Base-by-base conservation (phyloP, 2,113 vertebrate genomes). In the Perognathus longimembris region DNA sequence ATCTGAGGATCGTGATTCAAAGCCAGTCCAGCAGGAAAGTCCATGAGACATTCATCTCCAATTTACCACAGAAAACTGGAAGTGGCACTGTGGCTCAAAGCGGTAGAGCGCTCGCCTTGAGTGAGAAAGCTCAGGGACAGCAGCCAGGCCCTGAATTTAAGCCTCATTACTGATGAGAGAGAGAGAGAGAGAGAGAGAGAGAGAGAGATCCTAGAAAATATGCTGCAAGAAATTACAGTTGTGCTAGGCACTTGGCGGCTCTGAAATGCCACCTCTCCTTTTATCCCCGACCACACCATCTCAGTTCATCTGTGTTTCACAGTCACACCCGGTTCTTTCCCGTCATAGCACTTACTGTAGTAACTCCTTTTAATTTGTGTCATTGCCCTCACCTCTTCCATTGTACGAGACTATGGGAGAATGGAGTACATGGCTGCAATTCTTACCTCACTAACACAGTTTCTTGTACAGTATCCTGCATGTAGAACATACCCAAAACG, bases 381-480 rank as follows among this genome's bases (percentile, higher is more conserved):
- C 30, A 0, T 14, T 40, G n/a, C 17, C 0, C 20, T 21, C 71
- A 7, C 40, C 9, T 28, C 38, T n/a, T 21, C 50, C 54, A 1
- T 22, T 14, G 21, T 36, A 54, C 2, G 20, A 34, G 34, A 24
- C 15, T 66, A 6, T 75, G 9, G 21, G 50, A 77, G 26, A 57
- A 32, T 59, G 10, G 21, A 42, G 42, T 34, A 54, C 17, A 1
- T 5, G 32, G 76, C 74, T 45, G 21, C 32, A 21, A 4, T 5
- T 7, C 45, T 64, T 20, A 18, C 22, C 45, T 1, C 79, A 34
- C 4, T 18, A 7, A 5, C 32, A 12, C 17, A 30, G 69, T 50
- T 79, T 59, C 59, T 67, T 14, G 84, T 1, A 9, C 24, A 38
- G 63, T 50, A 59, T 54, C 63, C 81, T n/a, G 61, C 6, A 66